phyloP scores from a whole-genome alignment of 2,888 invertebrate genomes.

The Saturnia pavonia region DNA sequence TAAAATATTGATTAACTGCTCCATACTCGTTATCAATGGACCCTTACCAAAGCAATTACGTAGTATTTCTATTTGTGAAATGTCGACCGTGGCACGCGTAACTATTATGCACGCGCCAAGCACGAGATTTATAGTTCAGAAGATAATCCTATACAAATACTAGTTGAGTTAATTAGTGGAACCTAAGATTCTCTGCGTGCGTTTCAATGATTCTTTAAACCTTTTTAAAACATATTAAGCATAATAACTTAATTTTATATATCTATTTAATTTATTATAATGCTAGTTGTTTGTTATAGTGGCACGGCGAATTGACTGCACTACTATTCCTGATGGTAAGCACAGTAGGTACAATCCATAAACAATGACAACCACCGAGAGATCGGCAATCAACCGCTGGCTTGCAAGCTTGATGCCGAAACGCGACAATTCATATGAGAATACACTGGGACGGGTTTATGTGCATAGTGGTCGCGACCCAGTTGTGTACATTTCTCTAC shows the following conservation, averaged over 20 bases:
- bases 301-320: too few species aligned
- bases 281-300: too few species aligned
- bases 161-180: background rate
- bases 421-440: too few species aligned
- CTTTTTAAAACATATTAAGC: background rate
- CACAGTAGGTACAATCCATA: too few species aligned
- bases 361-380: too few species aligned
- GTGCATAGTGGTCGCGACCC: too few species aligned
- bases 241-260: background rate
- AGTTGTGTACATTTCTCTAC: too few species aligned
- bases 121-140: background rate
- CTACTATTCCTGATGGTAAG: too few species aligned
- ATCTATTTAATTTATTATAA: background rate
- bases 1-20: constrained; percentile 33
- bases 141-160: background rate
- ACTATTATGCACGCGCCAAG: background rate
- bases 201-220: background rate
- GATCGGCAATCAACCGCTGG: too few species aligned
- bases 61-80: constrained; percentile 14
- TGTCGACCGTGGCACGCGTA: constrained; percentile 18
- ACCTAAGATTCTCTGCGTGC: background rate
- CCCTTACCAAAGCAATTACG: constrained; percentile 28
- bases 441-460: too few species aligned
- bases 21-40: constrained; percentile 33
- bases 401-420: too few species aligned